Conservation (phyloP, 1,140 invertebrate genomes). For the Helicoverpa zea region DNA sequence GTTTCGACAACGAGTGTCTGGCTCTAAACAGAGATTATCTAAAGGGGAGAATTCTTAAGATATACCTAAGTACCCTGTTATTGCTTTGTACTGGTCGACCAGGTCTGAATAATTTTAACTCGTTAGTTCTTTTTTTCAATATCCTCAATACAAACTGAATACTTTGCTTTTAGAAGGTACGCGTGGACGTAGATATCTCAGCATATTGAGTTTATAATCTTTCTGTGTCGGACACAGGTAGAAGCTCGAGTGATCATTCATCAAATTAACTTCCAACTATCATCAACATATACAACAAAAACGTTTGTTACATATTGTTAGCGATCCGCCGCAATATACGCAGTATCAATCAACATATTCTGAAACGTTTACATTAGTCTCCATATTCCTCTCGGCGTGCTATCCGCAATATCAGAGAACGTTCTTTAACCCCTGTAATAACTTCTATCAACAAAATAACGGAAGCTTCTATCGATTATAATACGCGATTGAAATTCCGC, state of each 20-base stretch:
- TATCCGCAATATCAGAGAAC: neutral
- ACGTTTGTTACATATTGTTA: conserved; percentile 11
- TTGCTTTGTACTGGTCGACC: too few species aligned
- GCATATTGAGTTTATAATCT: neutral
- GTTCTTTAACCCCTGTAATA: conserved; percentile 15
- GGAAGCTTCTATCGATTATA: neutral
- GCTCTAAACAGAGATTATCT: neutral
- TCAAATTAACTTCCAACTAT: conserved; percentile 1
- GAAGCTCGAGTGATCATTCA: neutral
- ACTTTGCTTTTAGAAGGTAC: too few species aligned
- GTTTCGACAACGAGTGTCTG: neutral
- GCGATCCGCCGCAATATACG: neutral
- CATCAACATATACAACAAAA: conserved; percentile 16
- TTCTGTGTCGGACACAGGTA: neutral
- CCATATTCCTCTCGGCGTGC: neutral
- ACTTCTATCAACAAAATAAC: conserved; percentile 22
- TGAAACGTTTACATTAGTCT: conserved; percentile 32
- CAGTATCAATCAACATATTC: conserved; percentile 8
- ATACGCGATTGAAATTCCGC: conserved; percentile 17
- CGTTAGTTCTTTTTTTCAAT: too few species aligned
- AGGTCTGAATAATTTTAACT: too few species aligned
- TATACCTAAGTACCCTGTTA: too few species aligned
- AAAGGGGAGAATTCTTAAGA: neutral
- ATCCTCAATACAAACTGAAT: too few species aligned
- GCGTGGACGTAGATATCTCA: neutral